Base-by-base conservation (phyloP, 1,140 invertebrate genomes). In the Ericerus pela region DNA sequence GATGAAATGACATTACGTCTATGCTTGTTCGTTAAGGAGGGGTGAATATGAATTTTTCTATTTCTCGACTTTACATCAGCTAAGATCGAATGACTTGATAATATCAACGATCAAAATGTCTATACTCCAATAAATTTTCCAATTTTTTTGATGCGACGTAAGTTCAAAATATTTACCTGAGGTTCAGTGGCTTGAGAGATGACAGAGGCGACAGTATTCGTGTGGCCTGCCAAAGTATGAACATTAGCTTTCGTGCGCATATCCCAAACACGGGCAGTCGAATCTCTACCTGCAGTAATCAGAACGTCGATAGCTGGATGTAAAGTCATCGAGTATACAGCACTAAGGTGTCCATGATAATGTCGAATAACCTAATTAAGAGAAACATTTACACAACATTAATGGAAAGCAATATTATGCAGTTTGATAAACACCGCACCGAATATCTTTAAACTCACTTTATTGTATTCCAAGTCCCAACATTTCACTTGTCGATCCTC, bases 401-500 rank as follows among this genome's bases (percentile, higher is more conserved):
- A 47, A 47, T 4, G 20, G 4, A 2, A 24, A 47, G 10, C 41
- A 16, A 33, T 16, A 16, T 38, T 38, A n/a, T 5, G 4, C 4
- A 38, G 4, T n/a, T 38, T 4, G 14, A 6, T 38, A 14, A 6
- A 47, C 22, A 22, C 4, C 41, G 20, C 10, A 22, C 41, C 8
- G 20, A 24, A 47, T 24, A 3, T 14, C 5, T 6, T 4, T 6
- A 47, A 38, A 43, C 2, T 55, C 64, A 85, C 91, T 77, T 99
- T 99, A 69, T 99, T 99, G 61, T 98, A 94, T 71, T 99, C 96
- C 11, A 99, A 76, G 74, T 99, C 96, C 96, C 96, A 99, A 69
- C 96, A 99, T 75, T 98, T 98, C 0, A 99, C 96, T 74, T 96
- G 93, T 65, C 96, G 82, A 73, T 99, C 96, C 77, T 99, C 96